phyloP scores from a whole-genome alignment of 2,797 vertebrate species.

The Macrochelys suwanniensis region DNA sequence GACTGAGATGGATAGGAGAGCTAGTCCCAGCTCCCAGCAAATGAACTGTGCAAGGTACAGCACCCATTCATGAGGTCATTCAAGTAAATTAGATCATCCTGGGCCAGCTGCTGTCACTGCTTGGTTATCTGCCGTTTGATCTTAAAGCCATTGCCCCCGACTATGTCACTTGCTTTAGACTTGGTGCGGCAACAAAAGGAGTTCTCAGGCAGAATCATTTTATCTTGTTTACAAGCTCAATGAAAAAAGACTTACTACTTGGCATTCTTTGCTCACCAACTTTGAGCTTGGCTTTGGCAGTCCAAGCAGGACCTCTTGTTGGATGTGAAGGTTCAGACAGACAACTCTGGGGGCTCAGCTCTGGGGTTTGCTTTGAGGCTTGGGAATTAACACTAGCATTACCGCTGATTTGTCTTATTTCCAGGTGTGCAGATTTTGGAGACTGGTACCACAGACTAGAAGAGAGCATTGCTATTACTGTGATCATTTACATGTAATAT shows the following conservation, averaged over 20 bases:
- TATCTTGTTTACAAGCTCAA: slow-evolving; percentile 35
- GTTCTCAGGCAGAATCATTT: neutral
- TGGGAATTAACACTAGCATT: slow-evolving; percentile 26
- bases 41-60: too few species aligned
- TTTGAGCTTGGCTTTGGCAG: slow-evolving; percentile 27
- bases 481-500: slow-evolving; percentile 45
- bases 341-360: neutral
- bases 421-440: slow-evolving; percentile 42
- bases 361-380: neutral
- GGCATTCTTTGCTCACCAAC: neutral
- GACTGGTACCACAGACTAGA: slow-evolving; percentile 42
- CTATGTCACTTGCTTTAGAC: slow-evolving; percentile 15
- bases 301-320: neutral
- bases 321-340: neutral
- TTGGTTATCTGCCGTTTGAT: neutral
- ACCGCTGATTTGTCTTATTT: slow-evolving; percentile 42
- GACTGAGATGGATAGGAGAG: neutral
- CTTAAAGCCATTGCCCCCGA: neutral
- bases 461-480: slow-evolving; percentile 39
- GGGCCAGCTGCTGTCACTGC: neutral
- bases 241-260: neutral
- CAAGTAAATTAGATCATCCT: neutral
- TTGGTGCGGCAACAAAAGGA: neutral
- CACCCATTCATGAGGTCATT: neutral
- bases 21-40: neutral